Base-by-base conservation (phyloP, 92 coral and sea anemone species). In the Zoanthus gigantus region DNA sequence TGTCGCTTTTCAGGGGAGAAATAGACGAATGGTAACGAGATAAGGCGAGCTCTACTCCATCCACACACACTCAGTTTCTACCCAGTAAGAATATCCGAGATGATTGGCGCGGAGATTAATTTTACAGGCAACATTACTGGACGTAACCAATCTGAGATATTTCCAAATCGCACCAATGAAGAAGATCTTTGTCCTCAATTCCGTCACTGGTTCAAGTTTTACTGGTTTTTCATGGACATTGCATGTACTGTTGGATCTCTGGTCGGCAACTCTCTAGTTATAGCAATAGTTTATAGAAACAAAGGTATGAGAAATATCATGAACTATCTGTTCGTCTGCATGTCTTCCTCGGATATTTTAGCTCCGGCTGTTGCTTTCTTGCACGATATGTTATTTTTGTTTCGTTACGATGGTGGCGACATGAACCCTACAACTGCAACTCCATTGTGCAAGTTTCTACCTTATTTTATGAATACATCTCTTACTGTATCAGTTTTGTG, bases 321-420 rank as follows among this genome's bases (percentile, higher is more conserved):
- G 75, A 81, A 81, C 44, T 81, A 81, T 47, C 44, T 81, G 46
- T 65, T 81, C 63, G 85, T 81, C 74, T 65, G 85, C 58, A 81
- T 81, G 85, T 66, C 85, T 0, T 60, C 85, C 63, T 81, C 85
- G 53, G 85, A 81, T 68, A 66, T 66, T 18, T 18, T 81, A 11
- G 85, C 60, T 16, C 85, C 85, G n/a, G 61, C 52, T 12, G 66
- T 67, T 11, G 3, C 28, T 31, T 31, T 81, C 12, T 42, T 66
- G 0, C 75, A 81, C 47, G 85, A 81, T 30, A 44, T 45, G 60
- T 23, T 81, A 16, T 81, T 81, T 44, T 17, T 44, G 7, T 46
- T 66, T 29, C 60, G 30, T 2, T 66, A 66, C 74, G 85, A 76
- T 32, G 60, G 75, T 16, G 75, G 61, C 23, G 28, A 23, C 0